Evolutionary conservation across 2,113 vertebrate genomes (phyloP), one percentile per base, ranked within the genome.

Genomic region (Sorex fumeus): DNA sequence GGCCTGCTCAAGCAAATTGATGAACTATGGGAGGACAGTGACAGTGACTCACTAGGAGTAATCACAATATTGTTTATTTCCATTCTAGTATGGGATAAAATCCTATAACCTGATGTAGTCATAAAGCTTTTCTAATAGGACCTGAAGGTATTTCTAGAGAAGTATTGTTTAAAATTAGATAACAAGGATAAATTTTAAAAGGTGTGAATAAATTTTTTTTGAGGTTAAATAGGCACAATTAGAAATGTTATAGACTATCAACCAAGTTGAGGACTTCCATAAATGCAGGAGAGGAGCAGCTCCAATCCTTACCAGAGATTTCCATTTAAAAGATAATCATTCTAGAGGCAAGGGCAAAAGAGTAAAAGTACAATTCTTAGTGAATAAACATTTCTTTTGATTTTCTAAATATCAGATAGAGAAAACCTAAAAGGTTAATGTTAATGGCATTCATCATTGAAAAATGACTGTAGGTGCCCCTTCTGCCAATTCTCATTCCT

Each of bases 351-450:
- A 93, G 83, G 86, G 72, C 86, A 95, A 77, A 86, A 86, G 67
- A 79, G 34, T 28, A 87, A 60, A 90, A 80, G 2, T 74, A 16
- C 23, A 64, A 77, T 93, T 94, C 69, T 84, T 30, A 57, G 60
- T 76, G 50, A 4, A 81, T 50, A 84, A 91, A 89, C 25, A 5
- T 18, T 79, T 80, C 47, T 83, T 45, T 28, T 80, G 76, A 12
- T 83, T 74, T 95, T 96, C 64, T 91, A 96, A 86, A 96, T 79
- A 96, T 91, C 92, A 94, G 74, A 53, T 3, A 90, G 67, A 92
- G 85, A 90, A 77, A 95, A 92, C 95, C 80, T 94, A 43, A 92
- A 98, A 97, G 96, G 96, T 98, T 97, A 97, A 97, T 96, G 91
- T 57, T 96, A 96, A 96, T 89, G 71, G 90, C 57, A 93, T 83